These are phyloP conservation scores for Ectemnius lituratus DNA, from an alignment of 2,888 invertebrate species.

Conservation along the genomic window DNA sequence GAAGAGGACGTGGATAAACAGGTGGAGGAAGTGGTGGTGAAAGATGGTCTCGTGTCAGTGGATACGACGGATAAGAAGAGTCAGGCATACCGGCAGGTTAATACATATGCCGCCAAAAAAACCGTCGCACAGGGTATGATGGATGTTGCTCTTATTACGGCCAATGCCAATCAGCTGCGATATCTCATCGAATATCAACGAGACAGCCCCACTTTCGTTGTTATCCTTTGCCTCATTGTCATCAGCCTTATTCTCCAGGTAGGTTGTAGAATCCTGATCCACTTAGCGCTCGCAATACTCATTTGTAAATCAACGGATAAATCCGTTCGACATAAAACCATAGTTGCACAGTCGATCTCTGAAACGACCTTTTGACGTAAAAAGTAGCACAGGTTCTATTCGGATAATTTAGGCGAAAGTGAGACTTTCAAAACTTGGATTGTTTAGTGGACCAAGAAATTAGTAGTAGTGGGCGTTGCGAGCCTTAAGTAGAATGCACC, in stretches of 20 bases:
- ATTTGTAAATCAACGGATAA: too few relatives aligned
- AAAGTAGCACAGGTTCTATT: too few relatives aligned
- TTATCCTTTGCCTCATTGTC: constrained; percentile 81
- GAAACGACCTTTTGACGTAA: too few relatives aligned
- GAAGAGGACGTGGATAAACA: constrained; percentile 5
- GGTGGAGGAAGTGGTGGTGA: constrained; percentile 41
- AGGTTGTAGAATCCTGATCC: constrained; percentile 10
- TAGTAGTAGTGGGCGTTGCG: too few relatives aligned
- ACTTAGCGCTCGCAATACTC: too few relatives aligned
- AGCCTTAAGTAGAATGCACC: too few relatives aligned
- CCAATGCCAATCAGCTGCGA: constrained; percentile 85
- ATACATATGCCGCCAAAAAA: constrained; percentile 81
- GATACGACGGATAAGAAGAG: constrained; percentile 63
- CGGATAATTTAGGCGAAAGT: too few relatives aligned
- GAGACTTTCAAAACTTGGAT: too few relatives aligned
- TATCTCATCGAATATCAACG: constrained; percentile 82
- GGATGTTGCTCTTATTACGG: constrained; percentile 85
- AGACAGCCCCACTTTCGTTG: constrained; percentile 80
- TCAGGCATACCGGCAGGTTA: constrained; percentile 59
- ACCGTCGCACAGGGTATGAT: constrained; percentile 84
- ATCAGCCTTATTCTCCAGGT: constrained; percentile 83
- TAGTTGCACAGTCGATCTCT: too few relatives aligned
- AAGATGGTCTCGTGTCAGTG: constrained; percentile 44
- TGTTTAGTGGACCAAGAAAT: too few relatives aligned
- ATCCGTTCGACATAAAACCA: too few relatives aligned